Evolutionary conservation across 2,797 vertebrate genomes (phyloP).

Genomic region (Scomberomorus guttatus): DNA sequence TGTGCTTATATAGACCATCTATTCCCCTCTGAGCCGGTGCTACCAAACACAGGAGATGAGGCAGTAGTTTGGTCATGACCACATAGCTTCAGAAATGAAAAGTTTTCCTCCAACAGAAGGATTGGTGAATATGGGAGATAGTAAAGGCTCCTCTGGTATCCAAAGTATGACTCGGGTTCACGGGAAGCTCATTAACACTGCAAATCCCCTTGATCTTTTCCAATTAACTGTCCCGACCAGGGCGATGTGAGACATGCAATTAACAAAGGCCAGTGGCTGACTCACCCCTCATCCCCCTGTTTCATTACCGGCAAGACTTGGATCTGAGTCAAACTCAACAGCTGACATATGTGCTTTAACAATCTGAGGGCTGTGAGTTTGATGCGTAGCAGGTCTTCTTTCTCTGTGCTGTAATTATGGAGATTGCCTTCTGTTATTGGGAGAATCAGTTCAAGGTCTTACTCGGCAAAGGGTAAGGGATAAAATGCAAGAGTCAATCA

Average conservation of each 20-base stretch:
- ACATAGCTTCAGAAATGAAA: constrained; percentile 57
- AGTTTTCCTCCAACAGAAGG: constrained; percentile 58
- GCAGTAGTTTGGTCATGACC: constrained; percentile 43
- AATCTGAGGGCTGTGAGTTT: constrained; percentile 66
- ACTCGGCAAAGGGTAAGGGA: constrained; percentile 28
- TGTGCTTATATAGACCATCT: constrained; percentile 56
- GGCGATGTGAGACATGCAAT: constrained; percentile 81
- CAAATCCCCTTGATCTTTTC: constrained; percentile 83
- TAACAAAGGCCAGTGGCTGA: constrained; percentile 81
- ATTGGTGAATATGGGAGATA: constrained; percentile 46
- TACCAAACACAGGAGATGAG: constrained; percentile 63
- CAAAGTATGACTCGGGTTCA: constrained; percentile 77
- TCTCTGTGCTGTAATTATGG: constrained; percentile 65
- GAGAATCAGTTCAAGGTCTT: constrained; percentile 66
- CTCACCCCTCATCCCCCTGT: constrained; percentile 69
- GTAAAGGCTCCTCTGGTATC: constrained; percentile 72
- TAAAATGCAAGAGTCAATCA: constrained; percentile 50
- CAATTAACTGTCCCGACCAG: constrained; percentile 81
- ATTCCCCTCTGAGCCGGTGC: constrained; percentile 47
- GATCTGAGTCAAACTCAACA: constrained; percentile 76
- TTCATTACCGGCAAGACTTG: constrained; percentile 75
- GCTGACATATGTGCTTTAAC: constrained; percentile 79
- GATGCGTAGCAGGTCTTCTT: constrained; percentile 63
- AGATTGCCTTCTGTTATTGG: constrained; percentile 60
- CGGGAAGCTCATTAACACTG: constrained; percentile 82